Evolutionary conservation across 2,113 vertebrate species (phyloP), one percentile per base, ranked within the genome.

Genomic region (Zootoca vivipara): DNA sequence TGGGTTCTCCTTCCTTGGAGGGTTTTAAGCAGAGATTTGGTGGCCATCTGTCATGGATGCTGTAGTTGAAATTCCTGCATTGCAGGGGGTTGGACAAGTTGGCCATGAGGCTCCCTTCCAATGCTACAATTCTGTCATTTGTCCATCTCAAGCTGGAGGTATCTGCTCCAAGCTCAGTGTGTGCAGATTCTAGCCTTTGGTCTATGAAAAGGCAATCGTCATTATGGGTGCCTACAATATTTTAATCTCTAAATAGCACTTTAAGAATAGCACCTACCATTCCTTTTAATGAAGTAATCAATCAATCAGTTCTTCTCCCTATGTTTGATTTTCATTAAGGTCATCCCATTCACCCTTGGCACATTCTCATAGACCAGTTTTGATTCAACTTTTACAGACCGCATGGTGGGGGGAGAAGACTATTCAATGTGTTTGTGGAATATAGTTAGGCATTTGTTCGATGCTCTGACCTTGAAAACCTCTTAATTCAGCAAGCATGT

Each of bases 391-490:
- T 6, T 7, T 80, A 35, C 24, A 83, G 82, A 88, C 35, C 56
- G 8, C n/a, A 81, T 80, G 15, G 13, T 9, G 2, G 52, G 30
- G 18, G 30, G 65, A 46, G 77, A 84, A 93, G 1, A 1, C 5
- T 3, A n/a, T 5, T 30, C 58, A 85, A 30, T 0, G 2, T 12
- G 0, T 1, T 16, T 69, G 38, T 85, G 24, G 52, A 40, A 46
- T 6, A 24, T 2, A 30, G 8, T 2, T 65, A 0, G 4, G 52
- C 6, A 86, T 91, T 94, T 93, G 77, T 90, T 94, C 89, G 86
- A 77, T 70, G 24, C 83, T 92, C 92, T 91, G 94, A 96, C 92
- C 92, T 95, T 94, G 90, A 91, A 91, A 89, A 90, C 70, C 85
- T 89, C 65, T 85, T 74, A 78, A 52, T 92, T 92, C 56, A 73